phyloP scores from a whole-genome alignment of 2,888 invertebrate genomes.

The Agrypnus murinus region DNA sequence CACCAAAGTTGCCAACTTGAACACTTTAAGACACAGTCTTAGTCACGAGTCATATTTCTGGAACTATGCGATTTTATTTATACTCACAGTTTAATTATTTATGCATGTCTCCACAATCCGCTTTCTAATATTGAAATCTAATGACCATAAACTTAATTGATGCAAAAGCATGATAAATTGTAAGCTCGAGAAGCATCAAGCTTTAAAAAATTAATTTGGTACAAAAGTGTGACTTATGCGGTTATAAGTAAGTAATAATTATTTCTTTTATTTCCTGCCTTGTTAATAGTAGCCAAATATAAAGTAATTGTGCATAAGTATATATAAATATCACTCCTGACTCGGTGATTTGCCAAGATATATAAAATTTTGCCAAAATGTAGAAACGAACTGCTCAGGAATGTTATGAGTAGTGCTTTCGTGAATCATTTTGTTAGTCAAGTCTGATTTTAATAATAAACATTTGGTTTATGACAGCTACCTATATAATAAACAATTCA shows the following conservation, averaged over 20 bases:
- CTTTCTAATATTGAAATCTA: too few relatives aligned
- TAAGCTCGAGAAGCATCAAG: slow-evolving; percentile 14
- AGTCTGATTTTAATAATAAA: slow-evolving; percentile 36
- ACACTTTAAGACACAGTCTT: slow-evolving; percentile 45
- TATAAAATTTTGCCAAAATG: slow-evolving; percentile 44
- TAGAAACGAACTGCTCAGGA: slow-evolving; percentile 43
- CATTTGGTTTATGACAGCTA: slow-evolving; percentile 9
- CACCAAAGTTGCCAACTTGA: slow-evolving; percentile 51
- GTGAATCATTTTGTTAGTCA: slow-evolving; percentile 44
- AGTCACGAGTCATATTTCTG: slow-evolving; percentile 52
- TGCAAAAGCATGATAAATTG: too few relatives aligned
- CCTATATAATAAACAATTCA: too few relatives aligned
- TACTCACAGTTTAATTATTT: slow-evolving; percentile 28
- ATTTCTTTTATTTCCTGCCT: slow-evolving; percentile 43
- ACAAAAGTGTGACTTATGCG: slow-evolving; percentile 33
- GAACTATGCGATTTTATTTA: slow-evolving; percentile 51
- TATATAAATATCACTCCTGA: slow-evolving; percentile 44
- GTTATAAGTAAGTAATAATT: slow-evolving; percentile 28
- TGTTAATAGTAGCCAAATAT: slow-evolving; percentile 24
- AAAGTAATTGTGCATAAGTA: slow-evolving; percentile 40
- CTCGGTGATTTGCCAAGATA: slow-evolving; percentile 32
- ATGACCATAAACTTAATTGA: too few relatives aligned
- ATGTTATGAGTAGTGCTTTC: slow-evolving; percentile 41
- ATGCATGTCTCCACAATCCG: too few relatives aligned
- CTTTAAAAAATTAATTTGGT: slow-evolving; percentile 45